phyloP scores from a whole-genome alignment of 2,797 vertebrate species.

The Hozukius guyotensis region DNA sequence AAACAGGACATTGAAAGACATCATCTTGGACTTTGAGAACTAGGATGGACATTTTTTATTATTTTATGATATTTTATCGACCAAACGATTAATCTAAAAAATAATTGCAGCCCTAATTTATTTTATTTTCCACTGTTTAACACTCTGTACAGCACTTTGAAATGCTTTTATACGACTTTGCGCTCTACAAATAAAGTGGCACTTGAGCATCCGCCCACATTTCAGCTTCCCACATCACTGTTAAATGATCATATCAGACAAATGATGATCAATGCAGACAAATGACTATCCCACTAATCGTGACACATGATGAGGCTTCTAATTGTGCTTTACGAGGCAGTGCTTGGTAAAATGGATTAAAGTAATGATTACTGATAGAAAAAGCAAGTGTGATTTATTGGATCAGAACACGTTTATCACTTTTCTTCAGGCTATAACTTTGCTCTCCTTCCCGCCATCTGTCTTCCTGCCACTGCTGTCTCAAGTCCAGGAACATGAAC shows the following conservation, averaged over 20 bases:
- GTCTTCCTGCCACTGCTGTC: constrained; percentile 6
- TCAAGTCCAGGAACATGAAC: constrained; percentile 14
- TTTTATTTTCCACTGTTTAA: neutral
- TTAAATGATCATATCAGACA: constrained; percentile 28
- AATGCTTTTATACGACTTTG: constrained; percentile 2
- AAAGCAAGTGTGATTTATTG: constrained; percentile 44
- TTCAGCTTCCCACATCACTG: neutral
- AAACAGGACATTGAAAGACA: too few relatives aligned
- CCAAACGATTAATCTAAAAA: neutral
- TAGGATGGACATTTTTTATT: neutral
- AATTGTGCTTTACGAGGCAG: constrained; percentile 27
- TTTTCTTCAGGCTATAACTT: constrained; percentile 25
- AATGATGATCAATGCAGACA: constrained; percentile 45
- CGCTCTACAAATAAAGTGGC: neutral
- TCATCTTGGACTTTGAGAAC: too few relatives aligned
- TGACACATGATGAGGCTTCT: constrained; percentile 28
- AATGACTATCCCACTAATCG: constrained; percentile 29
- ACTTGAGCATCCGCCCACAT: neutral
- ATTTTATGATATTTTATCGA: neutral
- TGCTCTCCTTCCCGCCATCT: neutral
- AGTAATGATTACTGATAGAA: constrained; percentile 32
- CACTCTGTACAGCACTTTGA: neutral
- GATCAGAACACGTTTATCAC: constrained; percentile 31
- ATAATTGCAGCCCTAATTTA: neutral
- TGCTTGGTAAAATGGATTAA: constrained; percentile 36